A percentile compares a stretch with the other conserved stretches of the same genome.
phyloP scores from a whole-genome alignment of 2,797 vertebrate genomes.

The Neosalanx taihuensis region DNA sequence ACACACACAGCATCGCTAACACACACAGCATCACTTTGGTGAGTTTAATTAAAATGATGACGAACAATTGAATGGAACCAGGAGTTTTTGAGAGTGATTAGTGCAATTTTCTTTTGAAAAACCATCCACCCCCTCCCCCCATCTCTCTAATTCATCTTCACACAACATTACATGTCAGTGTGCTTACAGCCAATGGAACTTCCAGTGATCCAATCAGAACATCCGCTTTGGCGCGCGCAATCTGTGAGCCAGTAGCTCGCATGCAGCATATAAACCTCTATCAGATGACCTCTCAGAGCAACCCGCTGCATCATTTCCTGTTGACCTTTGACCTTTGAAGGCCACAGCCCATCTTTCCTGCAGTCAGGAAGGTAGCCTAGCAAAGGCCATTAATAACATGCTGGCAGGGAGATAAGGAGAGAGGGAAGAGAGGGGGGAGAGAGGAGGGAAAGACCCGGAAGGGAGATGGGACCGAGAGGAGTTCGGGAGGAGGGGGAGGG shows the following conservation, averaged over 20 bases:
- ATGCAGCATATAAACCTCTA: background rate
- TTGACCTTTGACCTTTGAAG: background rate
- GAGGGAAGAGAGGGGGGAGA: background rate
- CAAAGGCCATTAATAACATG: background rate
- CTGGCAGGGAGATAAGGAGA: background rate
- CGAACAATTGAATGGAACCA: too few relatives aligned
- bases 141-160: too few relatives aligned
- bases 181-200: too few relatives aligned
- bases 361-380: background rate
- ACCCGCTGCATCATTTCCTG: background rate
- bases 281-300: conserved; percentile 1
- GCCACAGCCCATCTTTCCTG: background rate
- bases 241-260: background rate
- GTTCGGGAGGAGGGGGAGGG: background rate
- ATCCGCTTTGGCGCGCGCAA: background rate
- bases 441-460: background rate
- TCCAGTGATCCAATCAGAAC: too few relatives aligned
- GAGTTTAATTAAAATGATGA: too few relatives aligned
- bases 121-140: too few relatives aligned
- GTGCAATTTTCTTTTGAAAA: too few relatives aligned
- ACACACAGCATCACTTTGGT: too few relatives aligned
- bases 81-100: too few relatives aligned
- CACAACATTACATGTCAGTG: too few relatives aligned
- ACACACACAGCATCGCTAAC: too few relatives aligned
- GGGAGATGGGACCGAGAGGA: background rate